Evolutionary conservation across 2,113 vertebrate species (phyloP).

Genomic region (Microtus ochrogaster): DNA sequence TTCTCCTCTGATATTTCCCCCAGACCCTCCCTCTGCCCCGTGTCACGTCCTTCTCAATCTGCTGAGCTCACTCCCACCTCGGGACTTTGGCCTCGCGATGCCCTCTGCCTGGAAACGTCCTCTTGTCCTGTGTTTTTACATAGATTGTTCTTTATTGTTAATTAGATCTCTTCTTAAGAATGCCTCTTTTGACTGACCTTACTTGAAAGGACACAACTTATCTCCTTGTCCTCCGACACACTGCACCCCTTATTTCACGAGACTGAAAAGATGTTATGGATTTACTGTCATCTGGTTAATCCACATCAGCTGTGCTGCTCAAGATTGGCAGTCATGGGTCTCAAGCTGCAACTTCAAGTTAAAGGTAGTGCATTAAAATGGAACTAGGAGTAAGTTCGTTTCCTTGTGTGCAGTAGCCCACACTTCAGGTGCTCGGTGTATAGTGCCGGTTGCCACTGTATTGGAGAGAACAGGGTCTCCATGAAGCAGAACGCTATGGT

Average conservation of each 20-base stretch:
- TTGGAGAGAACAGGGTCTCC: not conserved
- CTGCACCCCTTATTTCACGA: not conserved
- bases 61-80: not conserved
- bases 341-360: constrained; percentile 28
- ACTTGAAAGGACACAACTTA: not conserved
- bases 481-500: not conserved
- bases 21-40: rapidly evolving
- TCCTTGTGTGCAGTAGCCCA: not conserved
- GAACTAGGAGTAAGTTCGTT: constrained; percentile 7
- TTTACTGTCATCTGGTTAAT: not conserved
- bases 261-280: not conserved
- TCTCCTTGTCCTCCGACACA: not conserved
- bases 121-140: not conserved
- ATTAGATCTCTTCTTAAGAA: not conserved
- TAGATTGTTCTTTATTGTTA: not conserved
- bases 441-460: not conserved
- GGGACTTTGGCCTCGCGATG: not conserved
- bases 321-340: not conserved
- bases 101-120: not conserved
- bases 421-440: not conserved
- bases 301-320: not conserved
- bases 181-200: not conserved
- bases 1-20: not conserved
- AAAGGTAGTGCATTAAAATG: constrained; percentile 21
- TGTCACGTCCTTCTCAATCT: not conserved